phyloP scores from a whole-genome alignment of 92 coral and sea anemone genomes.

The Isaurus tuberculatus region DNA sequence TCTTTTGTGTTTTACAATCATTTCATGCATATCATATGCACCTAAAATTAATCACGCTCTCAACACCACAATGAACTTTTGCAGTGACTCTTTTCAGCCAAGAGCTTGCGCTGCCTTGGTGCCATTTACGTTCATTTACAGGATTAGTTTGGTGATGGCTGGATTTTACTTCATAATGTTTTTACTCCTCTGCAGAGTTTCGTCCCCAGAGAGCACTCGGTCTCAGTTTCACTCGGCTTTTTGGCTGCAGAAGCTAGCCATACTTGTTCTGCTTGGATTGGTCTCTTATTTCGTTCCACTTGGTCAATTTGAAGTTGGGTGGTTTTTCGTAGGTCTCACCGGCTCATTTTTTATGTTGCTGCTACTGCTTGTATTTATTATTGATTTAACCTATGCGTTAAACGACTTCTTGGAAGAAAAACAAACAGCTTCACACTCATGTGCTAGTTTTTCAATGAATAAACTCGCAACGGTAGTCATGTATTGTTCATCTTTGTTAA shows the following conservation, averaged over 20 bases:
- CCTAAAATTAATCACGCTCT: slow-evolving; percentile 22
- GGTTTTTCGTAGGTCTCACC: slow-evolving; percentile 69
- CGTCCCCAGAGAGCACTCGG: slow-evolving; percentile 44
- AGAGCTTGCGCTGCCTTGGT: slow-evolving; percentile 4
- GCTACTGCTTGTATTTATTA: slow-evolving; percentile 71
- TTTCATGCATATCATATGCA: slow-evolving; percentile 20
- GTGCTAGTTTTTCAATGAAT: slow-evolving; percentile 46
- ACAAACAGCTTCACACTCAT: not conserved
- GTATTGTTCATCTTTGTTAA: slow-evolving; percentile 48
- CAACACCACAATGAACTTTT: not conserved
- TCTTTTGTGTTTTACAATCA: slow-evolving; percentile 24
- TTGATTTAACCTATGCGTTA: slow-evolving; percentile 73
- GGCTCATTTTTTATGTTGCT: slow-evolving; percentile 74
- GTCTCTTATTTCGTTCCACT: slow-evolving; percentile 63
- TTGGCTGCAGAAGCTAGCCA: slow-evolving; percentile 79
- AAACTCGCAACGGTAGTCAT: slow-evolving; percentile 36
- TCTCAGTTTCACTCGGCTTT: slow-evolving; percentile 78
- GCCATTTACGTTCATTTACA: slow-evolving; percentile 57
- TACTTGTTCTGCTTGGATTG: slow-evolving; percentile 52
- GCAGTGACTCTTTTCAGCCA: slow-evolving; percentile 11
- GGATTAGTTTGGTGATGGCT: slow-evolving; percentile 63
- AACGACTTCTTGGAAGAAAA: slow-evolving; percentile 52
- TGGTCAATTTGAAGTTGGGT: slow-evolving; percentile 65
- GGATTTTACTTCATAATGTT: slow-evolving; percentile 63
- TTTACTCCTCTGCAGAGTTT: slow-evolving; percentile 41